Evolutionary conservation across 37 sponge, comb jelly and placozoan genomes (phyloP), one percentile per base, ranked within the genome.

Genomic region (Theonella swinhoei): DNA sequence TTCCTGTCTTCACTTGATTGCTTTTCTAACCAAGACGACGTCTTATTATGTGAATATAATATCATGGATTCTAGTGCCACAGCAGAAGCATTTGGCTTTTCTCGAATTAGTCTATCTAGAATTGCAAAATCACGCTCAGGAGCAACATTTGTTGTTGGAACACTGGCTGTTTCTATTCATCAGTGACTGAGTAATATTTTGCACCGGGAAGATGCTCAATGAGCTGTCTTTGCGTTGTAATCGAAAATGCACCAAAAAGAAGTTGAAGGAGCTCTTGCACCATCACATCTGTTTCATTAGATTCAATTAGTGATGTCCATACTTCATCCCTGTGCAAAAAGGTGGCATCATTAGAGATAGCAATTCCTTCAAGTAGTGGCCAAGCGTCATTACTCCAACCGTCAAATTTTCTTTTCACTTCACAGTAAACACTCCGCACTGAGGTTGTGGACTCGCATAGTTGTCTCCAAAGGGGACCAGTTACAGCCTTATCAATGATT

Each of bases 111-210:
- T 2, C 76, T 37, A 38, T 83, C 84, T 28, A 83, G 69, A 19
- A 83, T 35, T 1, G 84, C 84, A 41, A 83, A 83, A 38, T 83
- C 76, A 4, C 84, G 25, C 35, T 83, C 84, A 26, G 84, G 84
- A 20, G 75, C 40, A 23, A 83, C 84, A 83, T 83, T 83, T 23
- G 84, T 83, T 19, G 76, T 83, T 7, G 84, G 84, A 33, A 83
- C 84, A 83, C 68, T 75, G 29, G 43, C 66, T 63, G 74, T 74
- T 23, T 30, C 68, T 29, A 38, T 35, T 7, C 34, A 63, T 75
- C 76, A 19, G 65, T 74, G 24, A 83, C 76, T 28, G 43, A 61
- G 34, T 73, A 63, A 64, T 63, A 83, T 43, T 64, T 36, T 28
- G 76, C 84, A 64, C 72, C 76, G 25, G 84, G 84, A 23, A 83